A percentile compares a stretch with the other conserved stretches of the same genome.
phyloP scores from a whole-genome alignment of 2,113 vertebrate genomes.

The Arvicanthis niloticus region DNA sequence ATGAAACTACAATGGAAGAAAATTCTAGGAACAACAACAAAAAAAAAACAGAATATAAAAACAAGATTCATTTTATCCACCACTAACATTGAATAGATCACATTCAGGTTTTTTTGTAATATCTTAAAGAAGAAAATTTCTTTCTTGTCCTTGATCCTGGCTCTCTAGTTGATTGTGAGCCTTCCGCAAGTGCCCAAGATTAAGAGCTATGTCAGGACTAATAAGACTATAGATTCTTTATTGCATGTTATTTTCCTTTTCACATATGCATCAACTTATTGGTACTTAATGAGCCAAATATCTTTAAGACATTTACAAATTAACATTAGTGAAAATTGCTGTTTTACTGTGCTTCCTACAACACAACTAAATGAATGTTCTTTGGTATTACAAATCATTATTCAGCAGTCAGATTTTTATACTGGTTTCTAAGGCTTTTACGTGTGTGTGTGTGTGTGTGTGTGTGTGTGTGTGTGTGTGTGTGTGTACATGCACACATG shows the following conservation, averaged over 20 bases:
- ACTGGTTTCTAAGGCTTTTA: slow-evolving; percentile 5
- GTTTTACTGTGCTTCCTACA: slow-evolving; percentile 32
- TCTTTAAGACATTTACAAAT: slow-evolving; percentile 45
- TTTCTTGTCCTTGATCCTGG: neutral
- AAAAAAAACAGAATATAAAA: slow-evolving; percentile 33
- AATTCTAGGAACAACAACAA: neutral
- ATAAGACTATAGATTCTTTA: slow-evolving; percentile 53
- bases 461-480: neutral
- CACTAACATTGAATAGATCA: slow-evolving; percentile 24
- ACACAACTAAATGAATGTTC: neutral
- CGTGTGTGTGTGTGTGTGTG: neutral
- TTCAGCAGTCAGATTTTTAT: neutral
- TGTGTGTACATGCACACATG: neutral
- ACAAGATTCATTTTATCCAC: slow-evolving; percentile 1
- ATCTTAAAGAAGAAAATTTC: neutral
- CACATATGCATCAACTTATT: slow-evolving; percentile 52
- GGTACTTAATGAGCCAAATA: slow-evolving; percentile 63
- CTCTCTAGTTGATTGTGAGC: neutral
- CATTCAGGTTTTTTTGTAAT: slow-evolving; percentile 38
- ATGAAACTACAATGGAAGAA: neutral
- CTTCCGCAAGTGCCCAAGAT: neutral
- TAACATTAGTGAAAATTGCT: slow-evolving; percentile 23
- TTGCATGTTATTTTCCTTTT: slow-evolving; percentile 36
- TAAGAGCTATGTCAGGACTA: slow-evolving; percentile 52
- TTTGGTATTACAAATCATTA: neutral